phyloP scores from a whole-genome alignment of 1,140 invertebrate genomes.

The Triops cancriformis region DNA sequence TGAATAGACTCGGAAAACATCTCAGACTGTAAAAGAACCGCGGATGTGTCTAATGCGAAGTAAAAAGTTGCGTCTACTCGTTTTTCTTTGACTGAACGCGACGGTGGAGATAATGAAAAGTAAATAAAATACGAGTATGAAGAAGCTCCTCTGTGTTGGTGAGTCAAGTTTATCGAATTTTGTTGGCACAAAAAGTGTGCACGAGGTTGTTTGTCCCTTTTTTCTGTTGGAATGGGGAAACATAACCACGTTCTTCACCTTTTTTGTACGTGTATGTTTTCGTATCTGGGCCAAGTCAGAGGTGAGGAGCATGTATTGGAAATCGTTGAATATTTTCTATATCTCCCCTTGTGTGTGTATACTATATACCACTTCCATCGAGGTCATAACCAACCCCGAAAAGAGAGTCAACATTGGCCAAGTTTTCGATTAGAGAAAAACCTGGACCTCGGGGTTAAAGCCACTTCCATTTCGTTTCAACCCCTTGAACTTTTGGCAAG shows the following conservation, averaged over 20 bases:
- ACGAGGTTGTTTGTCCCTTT: background rate
- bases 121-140: background rate
- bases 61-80: too few species aligned
- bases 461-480: background rate
- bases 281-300: background rate
- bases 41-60: too few species aligned
- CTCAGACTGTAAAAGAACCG: too few species aligned
- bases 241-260: background rate
- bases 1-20: too few species aligned
- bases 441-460: background rate
- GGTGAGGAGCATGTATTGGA: slow-evolving; percentile 3
- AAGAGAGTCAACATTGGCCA: background rate
- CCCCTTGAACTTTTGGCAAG: background rate
- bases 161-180: background rate
- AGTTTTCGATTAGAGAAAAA: background rate
- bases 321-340: slow-evolving; percentile 8
- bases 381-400: background rate
- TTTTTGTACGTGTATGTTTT: background rate
- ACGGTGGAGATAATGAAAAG: background rate
- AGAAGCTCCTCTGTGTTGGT: background rate
- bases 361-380: background rate
- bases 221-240: background rate
- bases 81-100: too few species aligned
- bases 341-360: background rate
- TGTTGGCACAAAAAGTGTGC: background rate